A percentile compares a stretch with the other conserved stretches of the same genome.
These are phyloP conservation scores for Drosophila sulfurigaster DNA, from an alignment of 1,140 invertebrate species.

Conservation along the genomic window DNA sequence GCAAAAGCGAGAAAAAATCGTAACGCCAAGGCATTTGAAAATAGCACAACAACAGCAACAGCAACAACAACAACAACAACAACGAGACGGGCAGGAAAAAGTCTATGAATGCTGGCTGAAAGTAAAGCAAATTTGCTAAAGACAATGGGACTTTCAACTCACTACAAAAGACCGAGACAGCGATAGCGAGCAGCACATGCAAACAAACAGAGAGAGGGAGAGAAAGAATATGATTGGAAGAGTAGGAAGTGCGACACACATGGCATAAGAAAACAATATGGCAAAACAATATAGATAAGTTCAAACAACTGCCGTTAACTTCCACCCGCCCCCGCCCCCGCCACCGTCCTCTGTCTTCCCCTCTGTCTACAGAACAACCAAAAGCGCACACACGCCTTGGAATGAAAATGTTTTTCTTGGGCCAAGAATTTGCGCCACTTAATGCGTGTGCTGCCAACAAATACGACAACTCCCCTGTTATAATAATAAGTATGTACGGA, in stretches of 20 bases:
- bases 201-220: neutral
- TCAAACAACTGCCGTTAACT: slow-evolving; percentile 70
- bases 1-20: slow-evolving; percentile 13
- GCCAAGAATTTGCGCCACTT: slow-evolving; percentile 64
- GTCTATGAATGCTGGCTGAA: slow-evolving; percentile 75
- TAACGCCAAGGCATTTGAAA: slow-evolving; percentile 67
- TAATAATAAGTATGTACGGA: slow-evolving; percentile 51
- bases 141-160: slow-evolving; percentile 74
- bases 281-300: slow-evolving; percentile 83
- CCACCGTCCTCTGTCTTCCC: neutral
- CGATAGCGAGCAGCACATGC: slow-evolving; percentile 1
- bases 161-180: slow-evolving; percentile 22
- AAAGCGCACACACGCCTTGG: slow-evolving; percentile 63
- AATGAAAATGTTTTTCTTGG: slow-evolving; percentile 80
- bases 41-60: slow-evolving; percentile 59
- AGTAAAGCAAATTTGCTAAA: slow-evolving; percentile 82
- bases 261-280: slow-evolving; percentile 82
- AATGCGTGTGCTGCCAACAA: slow-evolving; percentile 48
- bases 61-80: slow-evolving; percentile 42
- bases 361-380: neutral
- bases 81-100: slow-evolving; percentile 46
- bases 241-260: slow-evolving; percentile 61
- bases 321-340: neutral
- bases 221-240: neutral
- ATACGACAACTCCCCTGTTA: slow-evolving; percentile 45